Evolutionary conservation across 2,888 invertebrate genomes (phyloP).

Genomic region (Amphiduros pacificus): DNA sequence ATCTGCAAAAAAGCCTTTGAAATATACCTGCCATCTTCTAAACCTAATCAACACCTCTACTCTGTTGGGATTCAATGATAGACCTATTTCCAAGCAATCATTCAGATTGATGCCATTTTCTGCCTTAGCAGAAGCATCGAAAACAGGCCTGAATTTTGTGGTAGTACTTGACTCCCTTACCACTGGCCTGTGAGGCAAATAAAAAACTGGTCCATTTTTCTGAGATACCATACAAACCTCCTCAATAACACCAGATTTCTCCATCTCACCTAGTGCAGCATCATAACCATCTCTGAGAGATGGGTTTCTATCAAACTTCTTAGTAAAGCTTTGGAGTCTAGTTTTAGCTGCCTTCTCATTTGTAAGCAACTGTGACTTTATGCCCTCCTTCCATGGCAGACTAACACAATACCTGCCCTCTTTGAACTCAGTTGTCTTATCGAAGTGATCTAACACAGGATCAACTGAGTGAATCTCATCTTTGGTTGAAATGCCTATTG

Average conservation of each 20-base stretch:
- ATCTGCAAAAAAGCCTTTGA: neutral
- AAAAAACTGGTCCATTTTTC: neutral
- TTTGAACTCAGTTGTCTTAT: neutral
- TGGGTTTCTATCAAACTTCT: neutral
- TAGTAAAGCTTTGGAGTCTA: neutral
- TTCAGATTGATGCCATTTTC: neutral
- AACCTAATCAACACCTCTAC: neutral
- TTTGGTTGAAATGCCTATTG: no score
- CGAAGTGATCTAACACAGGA: neutral
- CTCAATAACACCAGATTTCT: neutral
- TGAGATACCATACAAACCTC: neutral
- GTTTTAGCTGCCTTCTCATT: neutral
- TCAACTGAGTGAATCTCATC: no score
- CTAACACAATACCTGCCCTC: neutral
- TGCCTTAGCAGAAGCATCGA: slow-evolving; percentile 5
- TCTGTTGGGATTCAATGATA: neutral
- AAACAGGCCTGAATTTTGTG: neutral
- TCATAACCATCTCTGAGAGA: neutral
- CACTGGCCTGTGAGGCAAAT: slow-evolving; percentile 1
- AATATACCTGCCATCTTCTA: neutral
- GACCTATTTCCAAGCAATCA: neutral
- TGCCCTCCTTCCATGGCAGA: neutral
- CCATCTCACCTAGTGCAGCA: neutral
- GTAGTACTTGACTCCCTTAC: neutral
- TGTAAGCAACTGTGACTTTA: neutral